These are phyloP conservation scores for Drosophila melanica DNA, from an alignment of 1,140 invertebrate genomes.

Conservation along the genomic window DNA sequence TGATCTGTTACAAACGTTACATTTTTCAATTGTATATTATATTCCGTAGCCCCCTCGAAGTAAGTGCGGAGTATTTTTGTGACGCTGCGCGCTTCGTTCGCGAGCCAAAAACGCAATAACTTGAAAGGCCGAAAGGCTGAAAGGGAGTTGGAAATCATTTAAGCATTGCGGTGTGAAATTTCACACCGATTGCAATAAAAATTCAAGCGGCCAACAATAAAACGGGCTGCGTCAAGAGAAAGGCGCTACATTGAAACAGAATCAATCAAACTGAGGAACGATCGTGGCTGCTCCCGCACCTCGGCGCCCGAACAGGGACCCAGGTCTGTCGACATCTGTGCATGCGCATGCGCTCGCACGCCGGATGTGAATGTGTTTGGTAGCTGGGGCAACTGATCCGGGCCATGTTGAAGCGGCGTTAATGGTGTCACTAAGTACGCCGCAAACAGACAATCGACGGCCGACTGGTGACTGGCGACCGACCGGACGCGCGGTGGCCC, in stretches of 20 bases:
- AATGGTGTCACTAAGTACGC: conserved; percentile 83
- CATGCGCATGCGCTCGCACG: conserved; percentile 58
- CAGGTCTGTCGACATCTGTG: conserved; percentile 51
- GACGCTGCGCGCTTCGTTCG: conserved; percentile 26
- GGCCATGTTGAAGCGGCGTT: conserved; percentile 44
- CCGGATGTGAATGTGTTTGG: conserved; percentile 61
- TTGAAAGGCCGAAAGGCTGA: conserved; percentile 10
- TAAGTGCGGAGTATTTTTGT: background rate
- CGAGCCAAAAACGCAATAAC: conserved; percentile 41
- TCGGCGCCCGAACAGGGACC: conserved; percentile 16
- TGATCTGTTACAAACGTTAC: too few species aligned
- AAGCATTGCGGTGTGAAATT: conserved; percentile 84
- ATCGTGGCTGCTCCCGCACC: conserved; percentile 7
- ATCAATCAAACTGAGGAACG: conserved; percentile 71
- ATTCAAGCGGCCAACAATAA: conserved; percentile 64
- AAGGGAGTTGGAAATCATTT: conserved; percentile 71
- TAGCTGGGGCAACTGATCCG: conserved; percentile 25
- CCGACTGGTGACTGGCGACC: conserved; percentile 7
- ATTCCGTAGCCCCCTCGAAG: too few species aligned
- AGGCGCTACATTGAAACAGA: conserved; percentile 73
- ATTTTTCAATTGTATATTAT: too few species aligned
- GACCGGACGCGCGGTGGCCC: conserved; percentile 48
- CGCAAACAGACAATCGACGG: conserved; percentile 54
- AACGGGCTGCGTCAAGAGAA: conserved; percentile 57
- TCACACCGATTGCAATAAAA: conserved; percentile 83